phyloP scores from a whole-genome alignment of 2,888 invertebrate species.

The Dynastes maya region DNA sequence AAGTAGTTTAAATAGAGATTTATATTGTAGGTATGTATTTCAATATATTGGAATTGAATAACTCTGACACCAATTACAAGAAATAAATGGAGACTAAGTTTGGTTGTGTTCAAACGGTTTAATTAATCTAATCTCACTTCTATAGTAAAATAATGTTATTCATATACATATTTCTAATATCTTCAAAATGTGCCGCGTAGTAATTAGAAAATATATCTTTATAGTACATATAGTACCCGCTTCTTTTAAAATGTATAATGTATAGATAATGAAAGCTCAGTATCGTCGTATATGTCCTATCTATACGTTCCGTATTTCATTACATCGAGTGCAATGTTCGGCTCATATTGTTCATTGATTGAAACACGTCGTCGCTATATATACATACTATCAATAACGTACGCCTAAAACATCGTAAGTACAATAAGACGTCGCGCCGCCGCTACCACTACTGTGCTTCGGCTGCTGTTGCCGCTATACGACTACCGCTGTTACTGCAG shows the following conservation, averaged over 20 bases:
- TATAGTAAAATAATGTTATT: too few relatives aligned
- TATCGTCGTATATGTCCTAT: not conserved
- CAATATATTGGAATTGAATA: too few relatives aligned
- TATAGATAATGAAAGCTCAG: not conserved
- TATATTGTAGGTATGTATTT: too few relatives aligned
- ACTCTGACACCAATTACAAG: too few relatives aligned
- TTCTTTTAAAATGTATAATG: not conserved
- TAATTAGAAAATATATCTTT: too few relatives aligned
- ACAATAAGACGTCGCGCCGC: slow-evolving; percentile 30
- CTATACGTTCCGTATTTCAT: slow-evolving; percentile 6
- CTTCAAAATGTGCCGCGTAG: too few relatives aligned
- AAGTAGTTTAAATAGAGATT: too few relatives aligned
- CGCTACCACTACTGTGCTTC: not conserved
- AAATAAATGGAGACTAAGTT: too few relatives aligned
- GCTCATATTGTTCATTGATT: slow-evolving; percentile 28
- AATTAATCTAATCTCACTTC: too few relatives aligned
- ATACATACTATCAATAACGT: slow-evolving; percentile 37
- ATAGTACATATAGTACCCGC: too few relatives aligned
- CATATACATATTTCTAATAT: too few relatives aligned
- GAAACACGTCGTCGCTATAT: slow-evolving; percentile 23
- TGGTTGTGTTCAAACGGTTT: too few relatives aligned
- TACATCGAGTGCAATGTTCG: slow-evolving; percentile 24
- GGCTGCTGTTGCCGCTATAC: slow-evolving; percentile 24
- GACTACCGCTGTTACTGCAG: slow-evolving; percentile 38
- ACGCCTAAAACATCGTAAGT: slow-evolving; percentile 20